Conservation (phyloP, 2,797 vertebrate species). For the Melanogrammus aeglefinus region DNA sequence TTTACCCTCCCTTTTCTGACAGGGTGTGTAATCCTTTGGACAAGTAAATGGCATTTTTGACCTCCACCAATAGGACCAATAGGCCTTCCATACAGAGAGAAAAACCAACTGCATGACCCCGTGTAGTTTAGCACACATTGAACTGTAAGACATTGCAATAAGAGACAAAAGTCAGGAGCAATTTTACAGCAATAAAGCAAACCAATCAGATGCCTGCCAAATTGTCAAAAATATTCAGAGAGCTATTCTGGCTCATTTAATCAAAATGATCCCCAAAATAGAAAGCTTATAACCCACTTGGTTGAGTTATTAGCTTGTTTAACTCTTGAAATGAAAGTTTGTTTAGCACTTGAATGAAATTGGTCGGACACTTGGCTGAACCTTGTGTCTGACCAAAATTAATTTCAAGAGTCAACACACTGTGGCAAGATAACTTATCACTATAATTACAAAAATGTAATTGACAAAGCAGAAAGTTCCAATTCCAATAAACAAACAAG, state of each 20-base stretch:
- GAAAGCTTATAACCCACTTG: conserved; percentile 1
- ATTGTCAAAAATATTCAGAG: background rate
- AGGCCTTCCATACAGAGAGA: background rate
- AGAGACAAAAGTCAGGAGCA: background rate
- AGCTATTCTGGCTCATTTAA: background rate
- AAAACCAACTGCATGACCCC: background rate
- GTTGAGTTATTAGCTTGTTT: too few relatives aligned
- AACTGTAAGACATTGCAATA: background rate
- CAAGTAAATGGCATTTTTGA: background rate
- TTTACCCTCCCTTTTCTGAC: background rate
- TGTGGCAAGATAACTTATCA: conserved; percentile 7
- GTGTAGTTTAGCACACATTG: background rate
- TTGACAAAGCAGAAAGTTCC: background rate
- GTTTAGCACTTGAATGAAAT: too few relatives aligned
- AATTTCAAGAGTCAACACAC: background rate
- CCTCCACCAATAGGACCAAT: background rate
- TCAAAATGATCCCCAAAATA: background rate
- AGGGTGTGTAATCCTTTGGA: conserved; percentile 2
- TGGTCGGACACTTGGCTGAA: background rate
- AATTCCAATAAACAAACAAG: conserved; percentile 4
- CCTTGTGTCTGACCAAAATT: background rate
- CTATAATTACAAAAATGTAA: background rate
- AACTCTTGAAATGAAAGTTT: too few relatives aligned
- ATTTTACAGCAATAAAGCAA: background rate
- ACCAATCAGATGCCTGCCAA: background rate